Evolutionary conservation across 2,888 invertebrate genomes (phyloP).

Genomic region (Flexamia atlantica): DNA sequence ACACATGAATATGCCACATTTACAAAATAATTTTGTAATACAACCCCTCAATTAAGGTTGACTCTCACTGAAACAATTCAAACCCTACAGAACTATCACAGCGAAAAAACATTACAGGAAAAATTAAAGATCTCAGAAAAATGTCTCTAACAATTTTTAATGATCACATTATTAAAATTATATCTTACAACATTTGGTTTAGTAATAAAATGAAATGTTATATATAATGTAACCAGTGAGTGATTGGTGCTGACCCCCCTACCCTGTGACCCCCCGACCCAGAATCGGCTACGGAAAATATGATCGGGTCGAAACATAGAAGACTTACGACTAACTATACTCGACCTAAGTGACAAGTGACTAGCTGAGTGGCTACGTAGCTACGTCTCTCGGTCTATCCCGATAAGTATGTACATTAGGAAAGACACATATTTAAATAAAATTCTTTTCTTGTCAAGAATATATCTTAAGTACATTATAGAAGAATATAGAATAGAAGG

Average conservation of each 20-base stretch:
- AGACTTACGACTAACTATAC: conserved; percentile 47
- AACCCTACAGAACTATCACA: too few species aligned
- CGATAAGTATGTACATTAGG: conserved; percentile 43
- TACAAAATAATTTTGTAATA: too few species aligned
- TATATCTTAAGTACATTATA: conserved; percentile 56
- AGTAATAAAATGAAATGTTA: conserved; percentile 55
- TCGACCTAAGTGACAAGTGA: conserved; percentile 34
- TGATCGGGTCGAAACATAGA: conserved; percentile 45
- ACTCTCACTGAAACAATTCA: too few species aligned
- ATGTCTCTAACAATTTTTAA: conserved; percentile 62
- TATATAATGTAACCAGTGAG: conserved; percentile 4
- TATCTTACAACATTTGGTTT: conserved; percentile 58
- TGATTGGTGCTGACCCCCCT: conserved; percentile 19
- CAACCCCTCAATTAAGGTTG: too few species aligned
- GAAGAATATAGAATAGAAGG: conserved; percentile 52
- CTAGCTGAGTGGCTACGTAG: not conserved
- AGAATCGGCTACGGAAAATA: conserved; percentile 7
- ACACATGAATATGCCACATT: too few species aligned
- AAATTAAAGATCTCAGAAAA: conserved; percentile 32
- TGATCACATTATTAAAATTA: conserved; percentile 62
- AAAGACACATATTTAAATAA: conserved; percentile 54
- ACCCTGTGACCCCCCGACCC: conserved; percentile 49
- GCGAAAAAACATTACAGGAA: not conserved
- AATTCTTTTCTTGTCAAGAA: conserved; percentile 58
- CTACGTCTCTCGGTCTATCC: not conserved